phyloP scores from a whole-genome alignment of 2,113 vertebrate species.

The Dryoscopus gambensis region DNA sequence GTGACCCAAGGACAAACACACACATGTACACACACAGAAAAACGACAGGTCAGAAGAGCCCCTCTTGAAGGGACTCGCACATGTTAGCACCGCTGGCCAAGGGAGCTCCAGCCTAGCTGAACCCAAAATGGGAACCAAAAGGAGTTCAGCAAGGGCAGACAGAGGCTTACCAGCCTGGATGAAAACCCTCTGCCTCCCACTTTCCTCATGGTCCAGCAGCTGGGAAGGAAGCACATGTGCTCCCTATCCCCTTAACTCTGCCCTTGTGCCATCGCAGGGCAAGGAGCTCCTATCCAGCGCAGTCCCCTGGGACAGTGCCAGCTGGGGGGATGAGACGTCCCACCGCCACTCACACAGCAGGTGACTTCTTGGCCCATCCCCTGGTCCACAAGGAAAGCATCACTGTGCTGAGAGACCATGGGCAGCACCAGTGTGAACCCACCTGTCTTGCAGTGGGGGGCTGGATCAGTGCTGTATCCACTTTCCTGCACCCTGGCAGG shows the following conservation, averaged over 20 bases:
- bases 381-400: background rate
- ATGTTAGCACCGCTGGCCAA: background rate
- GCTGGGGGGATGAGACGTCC: background rate
- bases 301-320: background rate
- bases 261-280: background rate
- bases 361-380: background rate
- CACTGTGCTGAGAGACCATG: background rate
- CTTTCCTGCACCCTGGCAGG: background rate
- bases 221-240: background rate
- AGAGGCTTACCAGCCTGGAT: background rate
- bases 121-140: background rate
- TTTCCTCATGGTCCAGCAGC: background rate
- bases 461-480: background rate
- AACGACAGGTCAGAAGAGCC: conserved; percentile 73
- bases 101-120: background rate
- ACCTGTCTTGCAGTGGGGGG: background rate
- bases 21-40: conserved; percentile 73
- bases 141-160: background rate
- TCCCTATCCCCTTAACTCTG: background rate
- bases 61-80: background rate
- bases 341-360: background rate
- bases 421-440: background rate
- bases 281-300: background rate
- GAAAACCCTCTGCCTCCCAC: background rate
- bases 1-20: conserved; percentile 75